A percentile compares a stretch with the other conserved stretches of the same genome.
Evolutionary conservation across 1,140 invertebrate genomes (phyloP).

Genomic region (Dendrolimus punctatus): DNA sequence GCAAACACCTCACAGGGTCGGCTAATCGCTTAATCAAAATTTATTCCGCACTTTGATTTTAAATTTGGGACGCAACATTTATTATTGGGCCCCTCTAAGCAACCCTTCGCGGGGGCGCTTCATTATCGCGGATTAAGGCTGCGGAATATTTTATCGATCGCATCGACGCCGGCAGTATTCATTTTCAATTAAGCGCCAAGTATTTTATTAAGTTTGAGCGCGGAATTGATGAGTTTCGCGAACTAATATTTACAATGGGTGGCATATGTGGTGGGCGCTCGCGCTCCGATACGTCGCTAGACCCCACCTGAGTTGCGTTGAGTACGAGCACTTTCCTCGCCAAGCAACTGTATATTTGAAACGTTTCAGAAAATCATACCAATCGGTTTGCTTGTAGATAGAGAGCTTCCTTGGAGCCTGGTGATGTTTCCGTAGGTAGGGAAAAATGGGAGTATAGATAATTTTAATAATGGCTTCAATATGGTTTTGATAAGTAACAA

Average conservation of each 20-base stretch:
- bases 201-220: constrained; percentile 71
- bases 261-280: constrained; percentile 33
- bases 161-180: constrained; percentile 61
- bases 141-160: constrained; percentile 70
- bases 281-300: constrained; percentile 23
- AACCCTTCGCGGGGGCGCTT: constrained; percentile 62
- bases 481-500: too few species aligned
- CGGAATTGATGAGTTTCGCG: constrained; percentile 69
- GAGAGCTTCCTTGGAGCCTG: too few species aligned
- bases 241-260: constrained; percentile 70
- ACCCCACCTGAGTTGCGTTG: constrained; percentile 13
- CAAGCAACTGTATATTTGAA: too few species aligned
- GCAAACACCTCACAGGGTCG: constrained; percentile 47
- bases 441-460: too few species aligned
- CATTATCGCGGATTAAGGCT: constrained; percentile 70
- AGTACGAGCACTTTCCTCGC: not conserved
- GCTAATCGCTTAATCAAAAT: constrained; percentile 72
- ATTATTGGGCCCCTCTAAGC: constrained; percentile 57
- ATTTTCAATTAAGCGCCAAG: constrained; percentile 71
- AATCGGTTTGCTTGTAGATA: too few species aligned
- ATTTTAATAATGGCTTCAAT: too few species aligned
- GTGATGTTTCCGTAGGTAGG: too few species aligned
- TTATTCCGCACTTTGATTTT: constrained; percentile 71
- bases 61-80: constrained; percentile 70
- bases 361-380: too few species aligned